Percentiles rank a stretch among this genome's conserved stretches.
Conservation (phyloP, 2,113 vertebrate genomes). For the Neolamprologus toae region DNA sequence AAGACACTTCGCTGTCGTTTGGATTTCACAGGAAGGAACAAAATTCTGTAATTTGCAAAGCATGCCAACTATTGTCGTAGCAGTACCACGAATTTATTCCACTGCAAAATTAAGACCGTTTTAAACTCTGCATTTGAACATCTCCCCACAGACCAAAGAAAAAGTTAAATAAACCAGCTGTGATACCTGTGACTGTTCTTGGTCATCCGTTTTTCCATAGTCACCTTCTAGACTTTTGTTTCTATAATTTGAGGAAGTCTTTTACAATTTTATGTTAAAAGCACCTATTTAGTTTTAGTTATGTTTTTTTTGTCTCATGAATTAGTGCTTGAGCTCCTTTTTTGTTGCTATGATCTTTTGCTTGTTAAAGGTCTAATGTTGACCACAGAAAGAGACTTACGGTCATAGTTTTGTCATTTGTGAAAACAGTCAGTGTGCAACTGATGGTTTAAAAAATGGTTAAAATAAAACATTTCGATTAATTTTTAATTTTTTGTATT, state of each 20-base stretch:
- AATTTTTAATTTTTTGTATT: background rate
- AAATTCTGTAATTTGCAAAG: background rate
- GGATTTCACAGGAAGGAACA: background rate
- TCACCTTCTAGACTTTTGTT: background rate
- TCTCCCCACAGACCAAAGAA: background rate
- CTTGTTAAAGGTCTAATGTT: background rate
- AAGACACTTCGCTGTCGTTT: background rate
- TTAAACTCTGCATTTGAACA: background rate
- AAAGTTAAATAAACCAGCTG: background rate
- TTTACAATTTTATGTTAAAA: background rate
- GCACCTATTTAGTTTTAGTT: background rate
- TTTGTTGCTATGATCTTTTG: background rate
- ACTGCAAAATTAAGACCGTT: background rate
- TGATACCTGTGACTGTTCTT: background rate
- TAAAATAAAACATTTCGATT: background rate
- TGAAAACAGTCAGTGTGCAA: background rate
- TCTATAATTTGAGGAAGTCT: background rate
- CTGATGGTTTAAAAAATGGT: background rate
- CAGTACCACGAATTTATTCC: background rate
- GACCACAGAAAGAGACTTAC: background rate
- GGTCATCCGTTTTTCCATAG: background rate
- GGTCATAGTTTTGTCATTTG: background rate
- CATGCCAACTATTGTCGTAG: background rate
- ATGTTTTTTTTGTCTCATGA: background rate
- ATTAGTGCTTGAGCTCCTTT: background rate